Percentiles rank a stretch among this genome's conserved stretches.
Evolutionary conservation across 2,888 invertebrate genomes (phyloP).

Genomic region (Microctonus brassicae): DNA sequence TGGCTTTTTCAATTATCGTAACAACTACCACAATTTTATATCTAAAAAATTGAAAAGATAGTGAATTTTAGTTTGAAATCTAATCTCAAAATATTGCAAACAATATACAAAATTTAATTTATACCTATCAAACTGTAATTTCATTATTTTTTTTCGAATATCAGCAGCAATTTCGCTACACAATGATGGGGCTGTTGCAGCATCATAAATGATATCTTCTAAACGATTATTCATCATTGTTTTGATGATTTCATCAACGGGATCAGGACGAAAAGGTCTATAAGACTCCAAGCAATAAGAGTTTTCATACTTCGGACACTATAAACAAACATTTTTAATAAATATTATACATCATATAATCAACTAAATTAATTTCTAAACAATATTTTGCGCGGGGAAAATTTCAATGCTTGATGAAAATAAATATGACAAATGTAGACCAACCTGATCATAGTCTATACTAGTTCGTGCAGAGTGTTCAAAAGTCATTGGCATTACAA

Average conservation of each 20-base stretch:
- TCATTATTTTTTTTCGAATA: constrained; percentile 75
- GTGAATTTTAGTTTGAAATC: too few relatives aligned
- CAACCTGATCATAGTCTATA: constrained; percentile 46
- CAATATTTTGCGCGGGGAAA: background rate
- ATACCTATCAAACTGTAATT: constrained; percentile 79
- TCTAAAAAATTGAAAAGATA: constrained; percentile 67
- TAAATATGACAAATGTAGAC: background rate
- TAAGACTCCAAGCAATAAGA: constrained; percentile 77
- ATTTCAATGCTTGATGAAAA: background rate
- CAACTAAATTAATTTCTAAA: background rate
- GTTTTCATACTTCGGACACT: constrained; percentile 73
- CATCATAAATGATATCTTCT: constrained; percentile 74
- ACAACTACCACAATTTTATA: constrained; percentile 77
- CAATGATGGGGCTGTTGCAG: constrained; percentile 73
- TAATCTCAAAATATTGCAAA: too few relatives aligned
- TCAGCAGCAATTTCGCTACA: constrained; percentile 74
- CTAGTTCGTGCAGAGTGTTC: constrained; percentile 41
- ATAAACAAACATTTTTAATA: constrained; percentile 25
- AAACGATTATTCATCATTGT: constrained; percentile 74
- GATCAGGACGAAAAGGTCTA: constrained; percentile 75
- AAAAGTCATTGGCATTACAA: constrained; percentile 43
- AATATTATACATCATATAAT: background rate
- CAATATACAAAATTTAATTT: background rate
- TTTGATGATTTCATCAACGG: constrained; percentile 74
- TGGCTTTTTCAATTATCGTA: constrained; percentile 77